Percentiles rank a stretch among this genome's conserved stretches.
Conservation (phyloP, 2,888 invertebrate genomes). For the Tryphoninae sp. region DNA sequence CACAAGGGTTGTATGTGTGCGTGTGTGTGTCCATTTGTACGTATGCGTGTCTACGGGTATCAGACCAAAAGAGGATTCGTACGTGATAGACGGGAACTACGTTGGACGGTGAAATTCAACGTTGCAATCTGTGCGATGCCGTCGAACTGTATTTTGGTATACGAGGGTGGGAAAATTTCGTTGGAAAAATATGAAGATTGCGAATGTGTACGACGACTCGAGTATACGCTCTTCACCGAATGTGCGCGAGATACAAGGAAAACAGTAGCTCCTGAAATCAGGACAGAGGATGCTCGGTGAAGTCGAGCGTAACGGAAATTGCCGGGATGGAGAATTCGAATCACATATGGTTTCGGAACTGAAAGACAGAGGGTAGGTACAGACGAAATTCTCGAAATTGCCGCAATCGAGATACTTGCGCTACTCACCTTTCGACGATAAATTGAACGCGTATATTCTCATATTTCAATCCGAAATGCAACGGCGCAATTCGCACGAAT, state of each 20-base stretch:
- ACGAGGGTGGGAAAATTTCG: background rate
- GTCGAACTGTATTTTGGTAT: background rate
- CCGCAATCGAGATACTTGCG: background rate
- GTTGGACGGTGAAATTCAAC: slow-evolving; percentile 12
- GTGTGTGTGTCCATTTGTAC: background rate
- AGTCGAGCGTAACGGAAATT: slow-evolving; percentile 1
- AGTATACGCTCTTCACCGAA: background rate
- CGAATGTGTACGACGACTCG: background rate
- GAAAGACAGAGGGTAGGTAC: background rate
- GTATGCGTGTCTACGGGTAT: background rate
- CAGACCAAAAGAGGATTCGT: background rate
- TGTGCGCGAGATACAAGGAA: background rate
- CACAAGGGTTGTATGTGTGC: background rate
- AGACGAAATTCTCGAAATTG: background rate
- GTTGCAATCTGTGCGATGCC: slow-evolving; percentile 8
- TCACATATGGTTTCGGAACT: background rate
- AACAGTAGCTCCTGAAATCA: background rate
- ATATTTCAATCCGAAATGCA: too few species aligned
- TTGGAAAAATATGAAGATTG: slow-evolving; percentile 7
- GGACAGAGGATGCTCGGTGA: slow-evolving; percentile 4
- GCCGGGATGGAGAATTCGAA: background rate
- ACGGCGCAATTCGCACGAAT: too few species aligned
- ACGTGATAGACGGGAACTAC: slow-evolving; percentile 28
- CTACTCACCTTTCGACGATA: too few species aligned
- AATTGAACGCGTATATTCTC: too few species aligned